Evolutionary conservation across 2,113 vertebrate species (phyloP).

Genomic region (Tachysurus vachellii): DNA sequence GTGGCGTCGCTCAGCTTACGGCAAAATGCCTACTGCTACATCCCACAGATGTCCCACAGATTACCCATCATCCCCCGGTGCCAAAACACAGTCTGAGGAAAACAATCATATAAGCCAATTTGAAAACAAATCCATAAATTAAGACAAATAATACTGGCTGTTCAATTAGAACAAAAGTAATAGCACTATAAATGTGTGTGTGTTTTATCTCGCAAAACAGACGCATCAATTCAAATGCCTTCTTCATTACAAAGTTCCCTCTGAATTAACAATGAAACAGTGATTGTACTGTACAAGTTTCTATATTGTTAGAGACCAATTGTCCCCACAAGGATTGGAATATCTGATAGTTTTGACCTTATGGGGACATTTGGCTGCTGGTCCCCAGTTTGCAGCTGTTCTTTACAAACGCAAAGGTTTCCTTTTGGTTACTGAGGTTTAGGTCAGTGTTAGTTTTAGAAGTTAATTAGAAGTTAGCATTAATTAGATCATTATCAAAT

Average conservation of each 20-base stretch:
- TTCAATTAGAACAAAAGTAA: background rate
- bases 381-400: background rate
- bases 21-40: background rate
- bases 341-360: background rate
- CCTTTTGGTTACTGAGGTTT: background rate
- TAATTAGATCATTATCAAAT: background rate
- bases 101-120: no score
- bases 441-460: background rate
- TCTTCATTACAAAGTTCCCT: no score
- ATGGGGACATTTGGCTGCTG: background rate
- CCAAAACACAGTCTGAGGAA: background rate
- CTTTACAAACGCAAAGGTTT: background rate
- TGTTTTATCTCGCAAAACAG: background rate
- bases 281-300: background rate
- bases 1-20: conserved; percentile 5
- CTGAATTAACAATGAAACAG: background rate
- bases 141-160: background rate
- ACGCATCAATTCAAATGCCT: no score
- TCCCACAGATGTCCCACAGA: background rate
- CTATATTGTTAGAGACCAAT: background rate
- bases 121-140: background rate
- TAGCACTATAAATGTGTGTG: conserved; percentile 2
- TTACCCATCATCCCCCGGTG: background rate
- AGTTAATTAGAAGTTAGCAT: background rate
- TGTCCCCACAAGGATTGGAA: background rate